A percentile compares a stretch with the other conserved stretches of the same genome.
Evolutionary conservation across 2,888 invertebrate genomes (phyloP).

Genomic region (Dorcus hopei): DNA sequence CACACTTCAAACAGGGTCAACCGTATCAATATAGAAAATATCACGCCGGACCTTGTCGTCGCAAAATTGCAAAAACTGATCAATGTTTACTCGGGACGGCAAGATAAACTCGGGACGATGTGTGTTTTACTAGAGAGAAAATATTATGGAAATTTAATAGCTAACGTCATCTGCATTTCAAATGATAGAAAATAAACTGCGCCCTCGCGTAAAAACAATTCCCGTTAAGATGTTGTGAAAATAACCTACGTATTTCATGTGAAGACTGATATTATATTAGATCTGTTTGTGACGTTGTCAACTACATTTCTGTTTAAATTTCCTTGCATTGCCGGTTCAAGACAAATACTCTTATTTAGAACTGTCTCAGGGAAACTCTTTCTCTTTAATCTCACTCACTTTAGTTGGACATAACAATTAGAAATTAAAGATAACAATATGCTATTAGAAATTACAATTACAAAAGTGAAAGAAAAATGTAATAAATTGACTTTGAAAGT

Average conservation of each 20-base stretch:
- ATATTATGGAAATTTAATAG: conserved; percentile 3
- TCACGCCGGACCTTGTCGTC: conserved; percentile 9
- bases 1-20: conserved; percentile 31
- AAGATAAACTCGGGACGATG: not conserved
- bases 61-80: conserved; percentile 14
- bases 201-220: not conserved
- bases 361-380: too few species aligned
- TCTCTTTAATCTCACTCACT: too few species aligned
- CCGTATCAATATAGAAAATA: conserved; percentile 25
- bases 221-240: not conserved
- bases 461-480: too few species aligned
- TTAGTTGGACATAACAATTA: too few species aligned
- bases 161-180: not conserved
- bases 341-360: too few species aligned
- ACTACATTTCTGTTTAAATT: too few species aligned
- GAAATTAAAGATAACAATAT: too few species aligned
- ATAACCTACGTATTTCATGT: not conserved
- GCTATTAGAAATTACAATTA: too few species aligned
- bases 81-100: conserved; percentile 12
- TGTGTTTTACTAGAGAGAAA: not conserved
- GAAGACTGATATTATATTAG: too few species aligned
- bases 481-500: too few species aligned
- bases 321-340: too few species aligned
- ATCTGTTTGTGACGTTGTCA: too few species aligned
- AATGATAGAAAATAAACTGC: not conserved